Base-by-base conservation (phyloP, 2,113 vertebrate genomes). In the Hylia prasina region DNA sequence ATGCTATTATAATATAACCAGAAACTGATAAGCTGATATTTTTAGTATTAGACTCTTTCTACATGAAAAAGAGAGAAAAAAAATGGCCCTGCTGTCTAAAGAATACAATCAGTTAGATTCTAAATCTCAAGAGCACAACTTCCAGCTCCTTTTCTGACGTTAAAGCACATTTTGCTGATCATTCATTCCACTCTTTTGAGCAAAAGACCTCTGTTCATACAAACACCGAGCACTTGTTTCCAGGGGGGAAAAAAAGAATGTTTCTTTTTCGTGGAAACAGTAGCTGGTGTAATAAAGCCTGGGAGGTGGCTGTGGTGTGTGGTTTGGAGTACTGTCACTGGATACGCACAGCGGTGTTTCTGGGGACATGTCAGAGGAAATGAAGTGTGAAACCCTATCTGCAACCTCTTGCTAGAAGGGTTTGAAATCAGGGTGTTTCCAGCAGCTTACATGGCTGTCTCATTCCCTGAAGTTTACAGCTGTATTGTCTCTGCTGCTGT, bases 321-420 rank as follows among this genome's bases (percentile, higher is more conserved):
- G 53, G 64, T 86, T 95, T 85, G 48, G 5, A 84, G 47, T 45
- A 1, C 51, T 85, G 87, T 93, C 64, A 40, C 81, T 65, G 25
- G 81, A 78, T 91, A 44, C 0, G 4, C 78, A 14, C 87, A 76
- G 84, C 45, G 31, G 68, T 71, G 60, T 82, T 95, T 89, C 88
- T 96, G 90, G 86, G 90, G 86, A 93, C 87, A 28, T 93, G 80
- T 95, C 90, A 86, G 48, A 60, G 65, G 87, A 94, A 96, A 88
- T 93, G 84, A 94, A 93, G 86, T 93, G 92, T 95, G 87, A 95
- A 97, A 96, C 44, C 61, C 2, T 58, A 76, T 88, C 64, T 94
- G 22, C 70, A 97, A 33, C 83, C 79, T 80, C 91, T 91, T 68
- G 83, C 89, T 92, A 47, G 78, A 81, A 97, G 89, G 78, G 81